Evolutionary conservation across 2,797 vertebrate genomes (phyloP).

Genomic region (Eulemur coronatus): DNA sequence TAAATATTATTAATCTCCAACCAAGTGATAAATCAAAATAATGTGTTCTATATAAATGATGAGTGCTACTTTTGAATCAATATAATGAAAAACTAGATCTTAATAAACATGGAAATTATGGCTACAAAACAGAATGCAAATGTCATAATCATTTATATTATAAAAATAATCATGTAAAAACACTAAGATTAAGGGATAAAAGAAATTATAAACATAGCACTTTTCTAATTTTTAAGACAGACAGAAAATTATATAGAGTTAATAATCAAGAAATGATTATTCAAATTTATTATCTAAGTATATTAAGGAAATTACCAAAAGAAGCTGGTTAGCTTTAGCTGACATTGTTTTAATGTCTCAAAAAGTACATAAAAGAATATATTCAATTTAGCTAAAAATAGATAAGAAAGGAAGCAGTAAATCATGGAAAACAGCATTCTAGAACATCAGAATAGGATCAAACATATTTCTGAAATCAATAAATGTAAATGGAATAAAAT

Average conservation of each 20-base stretch:
- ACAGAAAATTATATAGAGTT: neutral
- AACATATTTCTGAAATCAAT: neutral
- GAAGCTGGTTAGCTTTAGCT: neutral
- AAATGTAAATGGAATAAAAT: slow-evolving; percentile 6
- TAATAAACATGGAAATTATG: neutral
- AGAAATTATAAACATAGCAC: neutral
- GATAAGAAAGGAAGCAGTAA: neutral
- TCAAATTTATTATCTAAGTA: neutral
- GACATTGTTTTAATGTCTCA: neutral
- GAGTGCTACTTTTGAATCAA: neutral
- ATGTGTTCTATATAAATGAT: neutral
- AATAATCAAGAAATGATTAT: neutral
- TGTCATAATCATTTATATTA: neutral
- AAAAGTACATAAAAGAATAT: neutral
- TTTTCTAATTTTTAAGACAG: neutral
- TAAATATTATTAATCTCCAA: neutral
- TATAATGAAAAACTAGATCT: neutral
- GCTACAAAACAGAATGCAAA: neutral
- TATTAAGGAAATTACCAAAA: slow-evolving; percentile 25
- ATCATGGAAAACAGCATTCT: neutral
- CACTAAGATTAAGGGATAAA: neutral
- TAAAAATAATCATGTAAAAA: neutral
- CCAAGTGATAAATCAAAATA: neutral
- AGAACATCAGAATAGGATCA: neutral
- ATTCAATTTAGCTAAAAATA: slow-evolving; percentile 21